Base-by-base conservation (phyloP, 2,888 invertebrate genomes). In the Brachypterus glaber region DNA sequence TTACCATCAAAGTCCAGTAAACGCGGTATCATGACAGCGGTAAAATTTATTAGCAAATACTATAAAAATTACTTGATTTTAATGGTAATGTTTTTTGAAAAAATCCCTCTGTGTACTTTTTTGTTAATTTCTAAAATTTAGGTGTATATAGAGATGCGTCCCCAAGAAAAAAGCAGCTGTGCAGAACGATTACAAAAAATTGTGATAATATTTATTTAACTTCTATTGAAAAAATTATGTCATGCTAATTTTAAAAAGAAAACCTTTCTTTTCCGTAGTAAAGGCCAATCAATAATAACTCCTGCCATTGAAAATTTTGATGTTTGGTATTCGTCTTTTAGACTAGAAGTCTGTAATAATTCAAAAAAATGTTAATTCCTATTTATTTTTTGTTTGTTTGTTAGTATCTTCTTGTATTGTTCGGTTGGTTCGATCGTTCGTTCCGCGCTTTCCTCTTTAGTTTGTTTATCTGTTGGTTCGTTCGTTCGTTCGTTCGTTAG, bases 201-300 rank as follows among this genome's bases (percentile, higher is more conserved):
- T 37, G 36, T 30, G 41, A 30, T 43, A 39, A 26, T 31, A 14
- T 29, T 24, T 30, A 33, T 18, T 37, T 32, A 44, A 50, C 45
- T 41, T 46, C 39, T 50, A n/a, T n/a, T n/a, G n/a, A n/a, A n/a
- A n/a, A 37, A 17, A 33, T 33, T 29, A 33, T 15, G 9, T 35
- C 37, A 40, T 40, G 38, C 33, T 39, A n/a, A n/a, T n/a, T n/a
- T n/a, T n/a, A n/a, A n/a, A 33, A 35, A 39, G 37, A 47, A 47
- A 57, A 62, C 62, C 60, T 62, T 53, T 50, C 50, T 52, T 57
- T 53, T 57, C 51, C 54, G 56, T 40, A 62, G 56, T 44, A 52
- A 52, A 39, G 60, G 59, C 62, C 60, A 61, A 49, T 60, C 57
- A 37, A 54, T 55, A 37, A 58, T 53, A 42, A 45, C 37, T 43